A percentile compares a stretch with the other conserved stretches of the same genome.
These are phyloP conservation scores for Loris lydekkerianus DNA, from an alignment of 2,797 vertebrate genomes.

Conservation along the genomic window DNA sequence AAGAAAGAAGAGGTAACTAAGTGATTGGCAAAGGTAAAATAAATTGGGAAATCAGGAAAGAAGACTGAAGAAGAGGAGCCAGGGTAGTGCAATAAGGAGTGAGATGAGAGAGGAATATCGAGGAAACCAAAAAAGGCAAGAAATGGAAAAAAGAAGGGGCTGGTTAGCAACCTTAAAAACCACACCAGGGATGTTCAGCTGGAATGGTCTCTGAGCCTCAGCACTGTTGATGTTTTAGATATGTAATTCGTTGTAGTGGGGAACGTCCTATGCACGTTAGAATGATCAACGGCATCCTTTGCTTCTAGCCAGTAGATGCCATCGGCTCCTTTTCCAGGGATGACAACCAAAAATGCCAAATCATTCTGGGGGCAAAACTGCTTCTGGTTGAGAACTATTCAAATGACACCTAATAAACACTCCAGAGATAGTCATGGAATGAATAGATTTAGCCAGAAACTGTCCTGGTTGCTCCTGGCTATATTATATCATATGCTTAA, in stretches of 20 bases:
- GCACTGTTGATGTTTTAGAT: not conserved
- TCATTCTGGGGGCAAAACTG: not conserved
- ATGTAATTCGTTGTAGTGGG: not conserved
- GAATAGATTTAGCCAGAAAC: not conserved
- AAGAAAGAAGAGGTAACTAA: not conserved
- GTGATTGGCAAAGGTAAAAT: not conserved
- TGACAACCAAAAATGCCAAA: not conserved
- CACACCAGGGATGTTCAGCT: not conserved
- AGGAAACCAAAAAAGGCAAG: not conserved
- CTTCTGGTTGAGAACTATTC: not conserved
- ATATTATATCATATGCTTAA: not conserved
- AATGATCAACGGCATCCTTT: not conserved
- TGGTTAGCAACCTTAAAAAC: not conserved
- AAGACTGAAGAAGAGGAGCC: not conserved
- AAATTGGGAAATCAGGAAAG: not conserved
- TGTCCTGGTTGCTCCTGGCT: not conserved
- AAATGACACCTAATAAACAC: not conserved
- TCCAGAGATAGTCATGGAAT: not conserved
- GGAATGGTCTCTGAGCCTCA: not conserved
- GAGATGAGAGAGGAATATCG: not conserved
- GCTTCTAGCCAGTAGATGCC: not conserved
- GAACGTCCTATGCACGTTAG: fast-evolving
- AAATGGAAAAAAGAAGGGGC: not conserved
- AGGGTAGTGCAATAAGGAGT: not conserved
- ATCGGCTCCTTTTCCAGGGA: not conserved